Evolutionary conservation across 2,888 invertebrate species (phyloP).

Genomic region (Tetanocera ferruginea): DNA sequence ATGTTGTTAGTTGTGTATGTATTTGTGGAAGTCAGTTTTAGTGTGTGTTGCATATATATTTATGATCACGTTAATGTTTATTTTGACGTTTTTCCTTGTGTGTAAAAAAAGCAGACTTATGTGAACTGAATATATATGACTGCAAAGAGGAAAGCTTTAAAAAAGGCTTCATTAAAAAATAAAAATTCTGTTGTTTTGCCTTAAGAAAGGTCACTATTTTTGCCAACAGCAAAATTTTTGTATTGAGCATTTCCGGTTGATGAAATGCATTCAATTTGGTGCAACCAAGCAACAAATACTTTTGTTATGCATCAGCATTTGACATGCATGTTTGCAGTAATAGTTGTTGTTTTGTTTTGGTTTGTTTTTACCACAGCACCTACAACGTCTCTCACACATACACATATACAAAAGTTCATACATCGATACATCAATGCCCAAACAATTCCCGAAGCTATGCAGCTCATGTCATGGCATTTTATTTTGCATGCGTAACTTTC

Average conservation of each 20-base stretch:
- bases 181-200: no score
- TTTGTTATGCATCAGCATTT: not conserved
- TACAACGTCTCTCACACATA: no score
- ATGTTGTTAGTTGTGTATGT: not conserved
- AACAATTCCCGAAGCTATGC: not conserved
- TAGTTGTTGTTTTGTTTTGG: not conserved
- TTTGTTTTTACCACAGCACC: no score
- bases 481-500: constrained; percentile 3
- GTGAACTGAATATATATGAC: no score
- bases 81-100: not conserved
- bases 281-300: not conserved
- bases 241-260: not conserved
- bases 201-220: no score
- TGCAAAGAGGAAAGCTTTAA: no score
- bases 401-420: not conserved
- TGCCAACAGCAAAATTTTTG: no score
- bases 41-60: not conserved
- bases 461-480: not conserved
- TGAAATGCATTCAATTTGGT: not conserved
- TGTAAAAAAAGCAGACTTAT: no score
- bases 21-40: no score
- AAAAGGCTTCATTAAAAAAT: no score
- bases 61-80: not conserved
- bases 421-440: not conserved
- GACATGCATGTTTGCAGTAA: not conserved